phyloP scores from a whole-genome alignment of 2,888 invertebrate species.

The Acholoe squamosa region DNA sequence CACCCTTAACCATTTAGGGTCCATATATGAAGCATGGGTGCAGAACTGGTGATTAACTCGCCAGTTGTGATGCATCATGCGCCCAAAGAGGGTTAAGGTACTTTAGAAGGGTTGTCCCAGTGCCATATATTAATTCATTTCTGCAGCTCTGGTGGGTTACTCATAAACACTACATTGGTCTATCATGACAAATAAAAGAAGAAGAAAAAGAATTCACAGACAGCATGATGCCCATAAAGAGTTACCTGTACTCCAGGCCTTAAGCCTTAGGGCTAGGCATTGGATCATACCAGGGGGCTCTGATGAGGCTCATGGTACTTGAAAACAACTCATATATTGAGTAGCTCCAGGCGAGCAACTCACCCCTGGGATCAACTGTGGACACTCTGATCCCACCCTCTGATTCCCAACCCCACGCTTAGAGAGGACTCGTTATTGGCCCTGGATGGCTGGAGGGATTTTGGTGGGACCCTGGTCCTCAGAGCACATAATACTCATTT shows the following conservation, averaged over 20 bases:
- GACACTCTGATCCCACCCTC: conserved; percentile 25
- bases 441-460: neutral
- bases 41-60: too few relatives aligned
- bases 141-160: too few relatives aligned
- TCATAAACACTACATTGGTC: too few relatives aligned
- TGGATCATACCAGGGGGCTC: neutral
- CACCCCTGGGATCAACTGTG: conserved; percentile 13
- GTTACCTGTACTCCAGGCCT: neutral
- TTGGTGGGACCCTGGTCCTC: neutral
- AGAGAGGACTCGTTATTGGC: neutral
- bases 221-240: too few relatives aligned
- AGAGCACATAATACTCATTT: conserved; percentile 56
- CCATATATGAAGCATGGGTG: too few relatives aligned
- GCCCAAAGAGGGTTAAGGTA: too few relatives aligned
- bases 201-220: too few relatives aligned
- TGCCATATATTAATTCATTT: too few relatives aligned
- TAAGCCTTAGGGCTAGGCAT: neutral
- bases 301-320: neutral
- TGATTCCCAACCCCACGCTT: neutral
- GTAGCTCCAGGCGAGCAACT: neutral
- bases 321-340: neutral
- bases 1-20: neutral
- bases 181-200: too few relatives aligned
- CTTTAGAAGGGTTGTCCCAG: too few relatives aligned
- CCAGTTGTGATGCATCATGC: too few relatives aligned